Evolutionary conservation across 2,888 invertebrate genomes (phyloP).

Genomic region (Napeogenes sylphis): DNA sequence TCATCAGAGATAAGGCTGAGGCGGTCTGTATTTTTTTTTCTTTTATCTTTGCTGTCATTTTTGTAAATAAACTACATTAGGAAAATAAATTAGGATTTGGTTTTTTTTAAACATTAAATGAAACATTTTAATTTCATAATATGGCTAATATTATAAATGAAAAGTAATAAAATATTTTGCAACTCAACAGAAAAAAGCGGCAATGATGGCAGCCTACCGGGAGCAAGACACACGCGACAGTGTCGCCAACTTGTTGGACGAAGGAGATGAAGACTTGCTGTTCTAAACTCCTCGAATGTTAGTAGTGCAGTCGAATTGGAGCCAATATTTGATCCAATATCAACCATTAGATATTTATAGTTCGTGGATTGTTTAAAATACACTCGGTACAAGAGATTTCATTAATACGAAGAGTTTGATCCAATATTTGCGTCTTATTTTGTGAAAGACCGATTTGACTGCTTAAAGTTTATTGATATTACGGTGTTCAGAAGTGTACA

Average conservation of each 20-base stretch:
- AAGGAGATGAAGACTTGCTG: constrained; percentile 93
- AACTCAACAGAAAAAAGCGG: constrained; percentile 51
- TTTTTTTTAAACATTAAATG: too few relatives aligned
- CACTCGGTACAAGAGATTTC: background rate
- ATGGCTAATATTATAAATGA: background rate
- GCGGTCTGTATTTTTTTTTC: constrained; percentile 43
- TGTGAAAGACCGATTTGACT: constrained; percentile 41
- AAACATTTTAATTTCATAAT: background rate
- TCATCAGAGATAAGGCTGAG: constrained; percentile 85
- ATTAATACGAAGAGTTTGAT: background rate
- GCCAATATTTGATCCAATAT: constrained; percentile 23
- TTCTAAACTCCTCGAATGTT: constrained; percentile 79
- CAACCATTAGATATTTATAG: constrained; percentile 3
- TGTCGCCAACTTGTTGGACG: constrained; percentile 86
- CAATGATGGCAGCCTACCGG: constrained; percentile 37
- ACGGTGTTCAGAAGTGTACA: constrained; percentile 58
- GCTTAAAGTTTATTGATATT: constrained; percentile 56
- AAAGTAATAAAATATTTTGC: constrained; percentile 6
- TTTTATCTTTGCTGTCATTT: background rate
- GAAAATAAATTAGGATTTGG: too few relatives aligned
- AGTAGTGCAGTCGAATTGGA: constrained; percentile 34
- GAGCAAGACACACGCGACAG: constrained; percentile 54
- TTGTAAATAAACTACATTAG: background rate
- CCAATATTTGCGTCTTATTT: background rate
- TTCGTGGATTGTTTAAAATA: background rate